phyloP scores from a whole-genome alignment of 2,888 invertebrate genomes.

The Trachelus tabidus region DNA sequence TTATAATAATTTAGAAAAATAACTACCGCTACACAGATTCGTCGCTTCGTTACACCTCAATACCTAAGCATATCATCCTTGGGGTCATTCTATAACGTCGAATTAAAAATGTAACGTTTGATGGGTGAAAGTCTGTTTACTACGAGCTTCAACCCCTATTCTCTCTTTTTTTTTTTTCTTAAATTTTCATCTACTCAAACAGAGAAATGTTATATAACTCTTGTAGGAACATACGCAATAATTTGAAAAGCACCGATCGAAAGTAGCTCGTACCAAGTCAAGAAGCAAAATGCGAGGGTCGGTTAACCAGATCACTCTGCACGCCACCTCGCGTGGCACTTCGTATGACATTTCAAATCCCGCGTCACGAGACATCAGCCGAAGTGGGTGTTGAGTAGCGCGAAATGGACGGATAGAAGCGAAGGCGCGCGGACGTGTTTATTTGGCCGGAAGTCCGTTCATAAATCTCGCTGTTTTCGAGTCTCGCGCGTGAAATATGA shows the following conservation, averaged over 20 bases:
- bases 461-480: constrained; percentile 63
- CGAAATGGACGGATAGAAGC: not conserved
- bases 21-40: not conserved
- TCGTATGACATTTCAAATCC: not conserved
- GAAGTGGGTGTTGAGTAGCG: not conserved
- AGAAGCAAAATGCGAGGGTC: not conserved
- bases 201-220: not conserved
- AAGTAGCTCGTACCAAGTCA: not conserved
- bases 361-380: not conserved
- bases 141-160: not conserved
- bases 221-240: not conserved
- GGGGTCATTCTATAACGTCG: not conserved
- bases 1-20: not conserved
- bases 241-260: not conserved
- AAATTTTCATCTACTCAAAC: not conserved
- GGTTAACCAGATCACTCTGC: not conserved
- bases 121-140: not conserved
- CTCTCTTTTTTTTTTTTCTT: not conserved
- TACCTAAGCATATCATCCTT: not conserved
- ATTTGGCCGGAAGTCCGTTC: constrained; percentile 59
- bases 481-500: constrained; percentile 55
- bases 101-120: not conserved
- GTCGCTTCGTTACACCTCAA: not conserved
- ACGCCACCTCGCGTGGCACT: not conserved
- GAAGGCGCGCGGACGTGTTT: constrained; percentile 42